phyloP scores from a whole-genome alignment of 2,888 invertebrate species.

The Dichetophora obliterata region DNA sequence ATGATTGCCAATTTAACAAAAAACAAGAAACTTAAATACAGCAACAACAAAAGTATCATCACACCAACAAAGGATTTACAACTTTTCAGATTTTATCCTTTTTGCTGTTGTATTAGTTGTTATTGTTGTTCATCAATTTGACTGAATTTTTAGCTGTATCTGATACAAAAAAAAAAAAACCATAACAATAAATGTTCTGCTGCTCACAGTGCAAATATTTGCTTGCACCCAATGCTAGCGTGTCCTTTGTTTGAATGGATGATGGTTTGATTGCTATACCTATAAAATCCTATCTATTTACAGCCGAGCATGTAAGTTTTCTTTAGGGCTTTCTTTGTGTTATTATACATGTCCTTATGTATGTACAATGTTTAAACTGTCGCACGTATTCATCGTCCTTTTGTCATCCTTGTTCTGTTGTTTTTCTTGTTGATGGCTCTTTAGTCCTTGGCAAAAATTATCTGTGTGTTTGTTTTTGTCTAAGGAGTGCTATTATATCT shows the following conservation, averaged over 20 bases:
- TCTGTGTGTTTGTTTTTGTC: not conserved
- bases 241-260: no score
- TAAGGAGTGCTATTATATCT: not conserved
- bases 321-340: not conserved
- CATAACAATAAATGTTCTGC: no score
- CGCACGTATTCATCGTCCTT: not conserved
- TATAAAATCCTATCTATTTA: no score
- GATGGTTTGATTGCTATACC: not conserved
- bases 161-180: no score
- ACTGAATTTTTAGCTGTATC: no score
- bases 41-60: no score
- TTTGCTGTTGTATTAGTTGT: not conserved
- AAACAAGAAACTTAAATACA: no score
- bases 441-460: not conserved
- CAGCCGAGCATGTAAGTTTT: not conserved
- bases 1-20: not conserved
- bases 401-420: not conserved
- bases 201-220: no score
- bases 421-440: conserved; percentile 1
- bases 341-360: no score
- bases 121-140: not conserved
- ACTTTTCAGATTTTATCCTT: not conserved
- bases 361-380: not conserved
- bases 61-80: no score
- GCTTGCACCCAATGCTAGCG: no score